Evolutionary conservation across 2,888 invertebrate genomes (phyloP).

Genomic region (Tupiocoris notatus): DNA sequence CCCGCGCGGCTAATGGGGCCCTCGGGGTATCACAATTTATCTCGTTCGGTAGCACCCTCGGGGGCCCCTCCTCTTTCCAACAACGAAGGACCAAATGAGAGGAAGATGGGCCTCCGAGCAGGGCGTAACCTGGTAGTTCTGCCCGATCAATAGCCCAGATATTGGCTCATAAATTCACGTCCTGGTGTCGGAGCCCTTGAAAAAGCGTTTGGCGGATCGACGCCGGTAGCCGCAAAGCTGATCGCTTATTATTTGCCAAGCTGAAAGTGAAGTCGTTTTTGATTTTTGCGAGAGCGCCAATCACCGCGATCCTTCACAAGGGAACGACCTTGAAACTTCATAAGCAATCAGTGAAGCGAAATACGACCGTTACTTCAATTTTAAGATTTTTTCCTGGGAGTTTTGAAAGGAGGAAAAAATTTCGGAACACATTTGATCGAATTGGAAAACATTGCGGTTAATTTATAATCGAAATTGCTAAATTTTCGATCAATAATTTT

Average conservation of each 20-base stretch:
- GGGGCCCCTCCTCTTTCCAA: background rate
- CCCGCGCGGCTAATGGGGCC: conserved; percentile 30
- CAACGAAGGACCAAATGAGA: background rate
- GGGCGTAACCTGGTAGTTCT: conserved; percentile 38
- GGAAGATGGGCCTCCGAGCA: background rate
- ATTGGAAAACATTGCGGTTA: too few species aligned
- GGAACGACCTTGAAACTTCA: background rate
- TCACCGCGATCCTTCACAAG: background rate
- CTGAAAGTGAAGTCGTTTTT: background rate
- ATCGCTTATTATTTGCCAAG: background rate
- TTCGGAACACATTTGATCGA: too few species aligned
- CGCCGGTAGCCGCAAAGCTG: background rate
- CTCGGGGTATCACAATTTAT: conserved; percentile 34
- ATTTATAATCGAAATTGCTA: too few species aligned
- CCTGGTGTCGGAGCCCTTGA: background rate
- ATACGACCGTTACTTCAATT: too few species aligned
- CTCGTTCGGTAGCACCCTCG: conserved; percentile 2
- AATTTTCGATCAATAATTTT: too few species aligned
- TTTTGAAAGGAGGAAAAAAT: too few species aligned
- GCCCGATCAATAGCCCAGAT: conserved; percentile 25
- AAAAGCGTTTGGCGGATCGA: background rate
- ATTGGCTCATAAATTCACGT: conserved; percentile 35
- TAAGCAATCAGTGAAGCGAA: too few species aligned
- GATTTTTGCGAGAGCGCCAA: background rate
- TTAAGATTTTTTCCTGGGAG: too few species aligned